phyloP scores from a whole-genome alignment of 2,113 vertebrate species.

The Onychorhynchus coronatus region DNA sequence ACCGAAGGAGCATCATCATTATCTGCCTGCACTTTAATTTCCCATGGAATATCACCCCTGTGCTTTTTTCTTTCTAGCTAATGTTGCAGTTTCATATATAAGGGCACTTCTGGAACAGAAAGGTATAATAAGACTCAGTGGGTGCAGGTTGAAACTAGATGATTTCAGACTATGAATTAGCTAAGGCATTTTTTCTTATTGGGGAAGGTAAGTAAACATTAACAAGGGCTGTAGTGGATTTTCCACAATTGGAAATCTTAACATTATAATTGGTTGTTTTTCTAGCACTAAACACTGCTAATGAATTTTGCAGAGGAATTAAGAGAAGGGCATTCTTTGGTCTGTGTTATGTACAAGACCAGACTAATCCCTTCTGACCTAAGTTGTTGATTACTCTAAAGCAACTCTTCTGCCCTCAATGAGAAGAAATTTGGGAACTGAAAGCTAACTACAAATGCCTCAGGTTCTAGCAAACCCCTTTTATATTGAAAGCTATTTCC shows the following conservation, averaged over 20 bases:
- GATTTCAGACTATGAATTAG: neutral
- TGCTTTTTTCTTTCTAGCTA: neutral
- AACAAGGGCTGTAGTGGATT: neutral
- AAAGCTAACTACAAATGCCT: neutral
- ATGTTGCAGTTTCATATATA: neutral
- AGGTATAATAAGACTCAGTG: neutral
- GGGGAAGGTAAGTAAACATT: constrained; percentile 32
- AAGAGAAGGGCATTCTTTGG: neutral
- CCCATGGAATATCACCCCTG: neutral
- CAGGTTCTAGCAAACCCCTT: neutral
- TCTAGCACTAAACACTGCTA: neutral
- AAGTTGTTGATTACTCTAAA: neutral
- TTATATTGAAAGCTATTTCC: neutral
- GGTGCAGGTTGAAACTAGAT: neutral
- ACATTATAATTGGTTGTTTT: neutral
- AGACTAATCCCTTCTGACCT: neutral
- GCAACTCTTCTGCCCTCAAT: neutral
- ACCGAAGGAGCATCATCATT: neutral
- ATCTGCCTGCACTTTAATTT: constrained; percentile 18
- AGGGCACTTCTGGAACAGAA: neutral
- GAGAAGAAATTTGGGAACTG: neutral
- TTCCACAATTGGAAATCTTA: constrained; percentile 26
- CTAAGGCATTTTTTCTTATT: constrained; percentile 18
- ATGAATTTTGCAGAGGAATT: neutral
- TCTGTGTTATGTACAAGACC: neutral